Percentiles rank a stretch among this genome's conserved stretches.
phyloP scores from a whole-genome alignment of 2,113 vertebrate genomes.

The Hylia prasina region DNA sequence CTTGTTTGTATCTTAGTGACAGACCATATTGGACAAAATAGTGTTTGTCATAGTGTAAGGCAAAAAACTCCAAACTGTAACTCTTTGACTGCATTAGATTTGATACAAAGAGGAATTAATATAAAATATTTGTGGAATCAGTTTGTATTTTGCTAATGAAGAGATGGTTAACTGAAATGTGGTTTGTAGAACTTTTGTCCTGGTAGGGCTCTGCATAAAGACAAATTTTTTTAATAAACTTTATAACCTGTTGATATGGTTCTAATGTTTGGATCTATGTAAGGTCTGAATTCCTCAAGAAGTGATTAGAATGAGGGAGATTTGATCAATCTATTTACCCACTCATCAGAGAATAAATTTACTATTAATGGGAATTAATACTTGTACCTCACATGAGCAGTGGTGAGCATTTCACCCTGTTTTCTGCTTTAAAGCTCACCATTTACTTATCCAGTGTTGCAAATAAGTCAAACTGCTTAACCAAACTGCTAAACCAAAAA shows the following conservation, averaged over 20 bases:
- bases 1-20: neutral
- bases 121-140: neutral
- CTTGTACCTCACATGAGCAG: neutral
- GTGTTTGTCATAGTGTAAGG: neutral
- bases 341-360: neutral
- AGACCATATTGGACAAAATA: neutral
- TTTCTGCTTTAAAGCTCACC: neutral
- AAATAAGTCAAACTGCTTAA: neutral
- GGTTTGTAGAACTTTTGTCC: neutral
- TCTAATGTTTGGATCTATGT: neutral
- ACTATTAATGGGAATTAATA: neutral
- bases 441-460: neutral
- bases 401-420: neutral
- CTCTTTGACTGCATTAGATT: neutral
- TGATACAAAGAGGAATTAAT: neutral
- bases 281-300: neutral
- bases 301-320: neutral
- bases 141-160: neutral
- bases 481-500: neutral
- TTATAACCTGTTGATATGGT: accelerated
- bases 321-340: neutral
- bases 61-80: neutral
- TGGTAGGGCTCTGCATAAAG: neutral
- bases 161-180: neutral
- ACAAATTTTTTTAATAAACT: neutral